A percentile compares a stretch with the other conserved stretches of the same genome.
Evolutionary conservation across 2,888 invertebrate genomes (phyloP).

Genomic region (Parnassius orleans): DNA sequence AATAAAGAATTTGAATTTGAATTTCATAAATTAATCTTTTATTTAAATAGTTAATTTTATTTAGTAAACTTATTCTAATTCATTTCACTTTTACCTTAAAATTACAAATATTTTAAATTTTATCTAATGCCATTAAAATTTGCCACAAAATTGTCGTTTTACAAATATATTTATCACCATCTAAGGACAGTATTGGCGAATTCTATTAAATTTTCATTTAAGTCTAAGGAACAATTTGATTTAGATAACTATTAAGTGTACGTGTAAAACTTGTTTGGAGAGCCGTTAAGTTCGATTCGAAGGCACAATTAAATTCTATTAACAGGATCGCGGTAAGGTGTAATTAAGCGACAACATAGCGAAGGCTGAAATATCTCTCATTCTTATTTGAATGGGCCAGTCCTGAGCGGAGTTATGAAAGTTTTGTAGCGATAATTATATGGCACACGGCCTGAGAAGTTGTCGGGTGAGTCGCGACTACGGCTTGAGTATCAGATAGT

Average conservation of each 20-base stretch:
- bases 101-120: too few species aligned
- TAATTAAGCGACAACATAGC: constrained; percentile 67
- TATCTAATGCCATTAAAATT: too few species aligned
- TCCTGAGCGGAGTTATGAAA: constrained; percentile 59
- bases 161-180: constrained; percentile 22
- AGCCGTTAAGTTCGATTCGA: constrained; percentile 35
- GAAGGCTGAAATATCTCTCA: constrained; percentile 69
- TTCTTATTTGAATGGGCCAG: constrained; percentile 61
- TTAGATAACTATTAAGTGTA: constrained; percentile 28
- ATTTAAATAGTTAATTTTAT: too few species aligned
- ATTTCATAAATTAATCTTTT: too few species aligned
- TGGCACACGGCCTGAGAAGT: constrained; percentile 46
- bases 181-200: constrained; percentile 17
- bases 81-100: too few species aligned
- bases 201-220: constrained; percentile 26
- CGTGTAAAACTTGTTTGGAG: constrained; percentile 27
- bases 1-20: too few species aligned
- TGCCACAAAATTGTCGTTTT: constrained; percentile 10
- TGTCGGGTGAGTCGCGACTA: constrained; percentile 33
- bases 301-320: constrained; percentile 75
- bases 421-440: constrained; percentile 70
- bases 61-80: too few species aligned
- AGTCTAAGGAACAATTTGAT: constrained; percentile 25
- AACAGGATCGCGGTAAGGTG: constrained; percentile 62
- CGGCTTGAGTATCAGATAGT: constrained; percentile 49